A percentile compares a stretch with the other conserved stretches of the same genome.
Evolutionary conservation across 1,140 invertebrate genomes (phyloP).

Genomic region (Chironomus tepperi): DNA sequence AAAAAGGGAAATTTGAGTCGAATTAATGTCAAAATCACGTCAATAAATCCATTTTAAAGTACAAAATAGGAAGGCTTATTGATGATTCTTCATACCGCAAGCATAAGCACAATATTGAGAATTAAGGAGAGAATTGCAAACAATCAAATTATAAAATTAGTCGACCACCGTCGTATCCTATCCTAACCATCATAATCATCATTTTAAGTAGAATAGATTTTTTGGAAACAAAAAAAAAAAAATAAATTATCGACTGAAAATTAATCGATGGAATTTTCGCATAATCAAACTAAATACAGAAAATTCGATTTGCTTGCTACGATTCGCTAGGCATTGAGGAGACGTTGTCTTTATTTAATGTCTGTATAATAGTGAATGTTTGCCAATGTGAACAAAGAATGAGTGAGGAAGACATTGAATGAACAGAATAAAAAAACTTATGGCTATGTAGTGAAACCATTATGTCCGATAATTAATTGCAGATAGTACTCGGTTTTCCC

Average conservation of each 20-base stretch:
- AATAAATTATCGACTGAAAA: background rate
- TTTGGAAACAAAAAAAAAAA: no score
- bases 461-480: constrained; percentile 23
- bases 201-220: background rate
- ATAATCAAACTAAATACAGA: constrained; percentile 5
- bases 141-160: constrained; percentile 15
- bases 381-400: background rate
- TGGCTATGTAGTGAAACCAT: constrained; percentile 17
- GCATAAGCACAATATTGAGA: no score
- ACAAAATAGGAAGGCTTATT: no score
- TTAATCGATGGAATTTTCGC: constrained; percentile 12
- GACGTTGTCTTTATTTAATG: constrained; percentile 19
- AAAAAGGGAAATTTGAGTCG: background rate
- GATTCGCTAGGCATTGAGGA: constrained; percentile 1
- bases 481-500: background rate
- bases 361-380: background rate
- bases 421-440: background rate
- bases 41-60: background rate
- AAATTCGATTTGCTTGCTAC: background rate
- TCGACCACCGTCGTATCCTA: background rate
- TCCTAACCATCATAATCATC: background rate
- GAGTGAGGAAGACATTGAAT: no score
- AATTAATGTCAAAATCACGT: constrained; percentile 1
- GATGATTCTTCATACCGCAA: no score
- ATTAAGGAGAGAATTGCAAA: background rate